phyloP scores from a whole-genome alignment of 2,797 vertebrate species.

The Schizothorax lantsangensis region DNA sequence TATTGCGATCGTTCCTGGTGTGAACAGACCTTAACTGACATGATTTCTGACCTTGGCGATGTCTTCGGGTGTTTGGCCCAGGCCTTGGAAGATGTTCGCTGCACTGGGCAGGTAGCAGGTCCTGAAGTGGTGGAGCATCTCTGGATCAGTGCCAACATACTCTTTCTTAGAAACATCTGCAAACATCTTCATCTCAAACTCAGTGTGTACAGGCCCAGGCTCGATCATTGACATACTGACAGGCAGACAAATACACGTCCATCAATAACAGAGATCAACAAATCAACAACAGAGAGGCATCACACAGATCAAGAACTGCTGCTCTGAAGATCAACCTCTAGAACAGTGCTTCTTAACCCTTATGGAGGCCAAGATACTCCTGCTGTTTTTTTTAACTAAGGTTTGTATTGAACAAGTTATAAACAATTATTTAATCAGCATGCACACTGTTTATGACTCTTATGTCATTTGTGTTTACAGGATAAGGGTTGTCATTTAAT shows the following conservation, averaged over 20 bases:
- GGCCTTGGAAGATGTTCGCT: constrained; percentile 83
- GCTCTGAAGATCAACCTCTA: not conserved
- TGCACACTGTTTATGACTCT: not conserved
- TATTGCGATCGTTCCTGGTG: not conserved
- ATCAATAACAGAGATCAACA: not conserved
- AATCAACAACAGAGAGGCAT: not conserved
- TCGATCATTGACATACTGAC: constrained; percentile 85
- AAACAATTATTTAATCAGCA: not conserved
- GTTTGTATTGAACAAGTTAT: not conserved
- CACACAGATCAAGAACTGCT: not conserved
- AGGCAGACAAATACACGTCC: not conserved
- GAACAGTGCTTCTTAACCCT: not conserved
- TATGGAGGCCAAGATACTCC: not conserved
- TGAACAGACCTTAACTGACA: not conserved
- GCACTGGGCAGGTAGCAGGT: constrained; percentile 86
- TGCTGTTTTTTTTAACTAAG: too few species aligned
- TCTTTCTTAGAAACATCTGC: constrained; percentile 85
- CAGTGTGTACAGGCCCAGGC: constrained; percentile 88
- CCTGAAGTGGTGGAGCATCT: constrained; percentile 86
- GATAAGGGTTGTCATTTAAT: too few species aligned
- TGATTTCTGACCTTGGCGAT: constrained; percentile 80
- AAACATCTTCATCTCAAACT: constrained; percentile 88
- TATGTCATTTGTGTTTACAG: not conserved
- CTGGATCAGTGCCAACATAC: constrained; percentile 81
- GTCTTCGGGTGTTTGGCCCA: constrained; percentile 87